Conservation (phyloP, 2,888 invertebrate genomes). For the Parapristionchus giblindavisi region DNA sequence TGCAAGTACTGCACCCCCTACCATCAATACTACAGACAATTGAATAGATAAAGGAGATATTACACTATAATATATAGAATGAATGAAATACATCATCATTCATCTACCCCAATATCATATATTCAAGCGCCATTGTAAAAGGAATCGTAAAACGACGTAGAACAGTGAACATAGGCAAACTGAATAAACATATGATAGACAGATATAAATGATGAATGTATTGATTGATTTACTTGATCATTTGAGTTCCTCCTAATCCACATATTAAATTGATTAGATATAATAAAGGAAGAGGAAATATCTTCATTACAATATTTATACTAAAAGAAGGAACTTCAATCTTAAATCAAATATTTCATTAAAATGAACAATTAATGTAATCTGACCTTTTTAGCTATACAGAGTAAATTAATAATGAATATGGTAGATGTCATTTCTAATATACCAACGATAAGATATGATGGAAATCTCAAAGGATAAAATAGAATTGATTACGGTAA, state of each 20-base stretch:
- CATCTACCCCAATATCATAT: constrained; percentile 80
- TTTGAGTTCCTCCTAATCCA: constrained; percentile 92
- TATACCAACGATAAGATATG: constrained; percentile 78
- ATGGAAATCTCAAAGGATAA: neutral
- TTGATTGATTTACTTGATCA: constrained; percentile 71
- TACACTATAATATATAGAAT: too few relatives aligned
- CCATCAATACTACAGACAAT: constrained; percentile 92
- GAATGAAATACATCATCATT: too few relatives aligned
- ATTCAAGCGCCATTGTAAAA: constrained; percentile 93
- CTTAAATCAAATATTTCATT: neutral
- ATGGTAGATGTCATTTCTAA: constrained; percentile 82
- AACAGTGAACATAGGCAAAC: constrained; percentile 95
- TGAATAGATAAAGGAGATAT: too few relatives aligned
- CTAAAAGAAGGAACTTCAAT: neutral
- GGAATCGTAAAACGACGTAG: constrained; percentile 91
- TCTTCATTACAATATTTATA: constrained; percentile 72
- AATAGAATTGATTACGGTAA: neutral
- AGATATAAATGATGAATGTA: neutral
- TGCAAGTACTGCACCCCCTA: constrained; percentile 88
- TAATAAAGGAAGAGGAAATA: constrained; percentile 91
- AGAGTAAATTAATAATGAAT: constrained; percentile 73
- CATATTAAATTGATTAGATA: constrained; percentile 93
- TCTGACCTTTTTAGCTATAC: neutral
- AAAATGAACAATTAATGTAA: neutral
- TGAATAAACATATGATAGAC: constrained; percentile 69